Evolutionary conservation across 2,797 vertebrate species (phyloP).

Genomic region (Acanthopagrus latus): DNA sequence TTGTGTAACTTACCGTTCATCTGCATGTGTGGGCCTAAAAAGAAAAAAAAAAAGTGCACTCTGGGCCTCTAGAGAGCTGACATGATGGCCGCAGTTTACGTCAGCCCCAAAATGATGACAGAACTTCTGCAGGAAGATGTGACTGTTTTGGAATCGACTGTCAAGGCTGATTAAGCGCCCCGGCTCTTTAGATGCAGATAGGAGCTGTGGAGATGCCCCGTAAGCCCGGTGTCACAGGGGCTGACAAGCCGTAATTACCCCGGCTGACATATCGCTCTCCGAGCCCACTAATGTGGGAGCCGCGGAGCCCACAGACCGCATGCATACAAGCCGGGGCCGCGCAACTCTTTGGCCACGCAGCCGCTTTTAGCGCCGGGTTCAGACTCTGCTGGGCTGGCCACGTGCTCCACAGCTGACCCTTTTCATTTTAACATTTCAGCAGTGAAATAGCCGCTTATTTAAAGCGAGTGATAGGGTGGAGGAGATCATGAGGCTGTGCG

Average conservation of each 20-base stretch:
- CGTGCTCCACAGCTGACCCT: slow-evolving; percentile 45
- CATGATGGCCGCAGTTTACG: slow-evolving; percentile 13
- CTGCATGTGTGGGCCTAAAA: slow-evolving; percentile 8
- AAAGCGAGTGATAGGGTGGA: slow-evolving; percentile 47
- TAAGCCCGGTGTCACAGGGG: slow-evolving; percentile 73
- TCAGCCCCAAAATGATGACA: slow-evolving; percentile 35
- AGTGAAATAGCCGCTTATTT: slow-evolving; percentile 58
- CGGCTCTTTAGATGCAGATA: slow-evolving; percentile 51
- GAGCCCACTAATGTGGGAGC: slow-evolving; percentile 66
- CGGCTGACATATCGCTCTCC: slow-evolving; percentile 70
- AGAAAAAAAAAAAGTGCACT: neutral
- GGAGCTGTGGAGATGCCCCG: slow-evolving; percentile 66
- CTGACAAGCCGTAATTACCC: slow-evolving; percentile 79
- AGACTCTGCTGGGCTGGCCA: slow-evolving; percentile 45
- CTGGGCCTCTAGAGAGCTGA: slow-evolving; percentile 17
- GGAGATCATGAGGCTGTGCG: slow-evolving; percentile 14
- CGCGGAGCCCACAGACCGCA: slow-evolving; percentile 42
- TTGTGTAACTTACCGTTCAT: neutral
- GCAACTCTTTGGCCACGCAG: slow-evolving; percentile 60
- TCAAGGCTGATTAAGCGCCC: slow-evolving; percentile 66
- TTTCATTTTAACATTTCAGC: slow-evolving; percentile 58
- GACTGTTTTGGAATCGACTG: slow-evolving; percentile 62
- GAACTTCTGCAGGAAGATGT: slow-evolving; percentile 23
- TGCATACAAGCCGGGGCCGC: slow-evolving; percentile 33
- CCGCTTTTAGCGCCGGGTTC: slow-evolving; percentile 40